phyloP scores from a whole-genome alignment of 2,888 invertebrate genomes.

The Brenthis ino region DNA sequence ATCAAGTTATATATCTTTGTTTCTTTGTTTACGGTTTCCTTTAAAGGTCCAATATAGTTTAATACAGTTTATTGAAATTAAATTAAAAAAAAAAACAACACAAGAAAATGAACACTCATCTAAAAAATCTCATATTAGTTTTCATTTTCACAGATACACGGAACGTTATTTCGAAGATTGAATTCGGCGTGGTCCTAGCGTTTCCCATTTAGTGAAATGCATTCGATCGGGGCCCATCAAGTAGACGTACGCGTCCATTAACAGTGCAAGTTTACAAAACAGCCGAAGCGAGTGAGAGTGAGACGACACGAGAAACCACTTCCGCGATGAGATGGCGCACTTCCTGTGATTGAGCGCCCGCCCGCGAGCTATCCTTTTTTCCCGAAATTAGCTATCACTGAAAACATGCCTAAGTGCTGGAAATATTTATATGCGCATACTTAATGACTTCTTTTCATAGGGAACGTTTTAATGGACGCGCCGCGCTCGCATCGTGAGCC shows the following conservation, averaged over 20 bases:
- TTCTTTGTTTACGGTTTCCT: no score
- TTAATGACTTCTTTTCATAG: slow-evolving; percentile 38
- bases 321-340: slow-evolving; percentile 83
- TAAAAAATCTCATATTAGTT: background rate
- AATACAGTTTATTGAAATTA: no score
- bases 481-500: background rate
- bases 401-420: slow-evolving; percentile 49
- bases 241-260: slow-evolving; percentile 65
- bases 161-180: slow-evolving; percentile 39
- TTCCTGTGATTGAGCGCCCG: slow-evolving; percentile 80
- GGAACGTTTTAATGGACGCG: slow-evolving; percentile 15
- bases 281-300: slow-evolving; percentile 56
- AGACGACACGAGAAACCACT: slow-evolving; percentile 77
- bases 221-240: slow-evolving; percentile 66
- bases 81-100: no score
- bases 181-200: slow-evolving; percentile 40
- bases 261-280: slow-evolving; percentile 66
- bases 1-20: no score
- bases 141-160: background rate
- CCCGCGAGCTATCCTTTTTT: slow-evolving; percentile 50
- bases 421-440: slow-evolving; percentile 42
- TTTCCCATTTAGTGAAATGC: slow-evolving; percentile 63
- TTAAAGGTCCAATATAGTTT: no score
- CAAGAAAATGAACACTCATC: no score
- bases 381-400: slow-evolving; percentile 53